Evolutionary conservation across 2,797 vertebrate genomes (phyloP).

Genomic region (Squalus acanthias): DNA sequence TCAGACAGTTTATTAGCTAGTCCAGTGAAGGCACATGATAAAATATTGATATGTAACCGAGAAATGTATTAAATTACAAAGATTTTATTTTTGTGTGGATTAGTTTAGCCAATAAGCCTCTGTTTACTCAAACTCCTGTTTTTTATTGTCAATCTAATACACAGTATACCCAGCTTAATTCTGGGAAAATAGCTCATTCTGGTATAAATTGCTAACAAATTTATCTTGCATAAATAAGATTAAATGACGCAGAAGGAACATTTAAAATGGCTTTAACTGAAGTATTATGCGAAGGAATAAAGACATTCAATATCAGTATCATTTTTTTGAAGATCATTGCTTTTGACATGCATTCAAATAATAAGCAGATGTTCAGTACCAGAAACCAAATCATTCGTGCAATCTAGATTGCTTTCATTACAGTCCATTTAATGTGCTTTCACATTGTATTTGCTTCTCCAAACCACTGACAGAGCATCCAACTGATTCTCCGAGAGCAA

Average conservation of each 20-base stretch:
- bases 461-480: neutral
- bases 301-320: conserved; percentile 5
- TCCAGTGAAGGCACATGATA: neutral
- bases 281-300: neutral
- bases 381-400: conserved; percentile 15
- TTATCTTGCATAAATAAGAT: neutral
- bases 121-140: neutral
- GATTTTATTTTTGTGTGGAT: neutral
- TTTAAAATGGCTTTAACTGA: conserved; percentile 5
- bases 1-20: neutral
- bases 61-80: neutral
- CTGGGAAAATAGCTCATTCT: conserved; percentile 1
- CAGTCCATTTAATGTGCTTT: conserved; percentile 41
- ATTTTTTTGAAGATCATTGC: conserved; percentile 39
- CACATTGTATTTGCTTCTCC: conserved; percentile 34
- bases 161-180: neutral
- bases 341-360: conserved; percentile 38
- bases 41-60: conserved; percentile 2
- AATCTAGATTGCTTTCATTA: conserved; percentile 39
- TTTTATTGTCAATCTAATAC: neutral
- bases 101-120: neutral
- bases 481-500: neutral
- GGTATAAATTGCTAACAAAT: conserved; percentile 15
- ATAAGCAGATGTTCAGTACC: conserved; percentile 35
- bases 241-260: neutral